A percentile compares a stretch with the other conserved stretches of the same genome.
phyloP scores from a whole-genome alignment of 2,113 vertebrate genomes.

The Pseudorhombus dupliciocellatus region DNA sequence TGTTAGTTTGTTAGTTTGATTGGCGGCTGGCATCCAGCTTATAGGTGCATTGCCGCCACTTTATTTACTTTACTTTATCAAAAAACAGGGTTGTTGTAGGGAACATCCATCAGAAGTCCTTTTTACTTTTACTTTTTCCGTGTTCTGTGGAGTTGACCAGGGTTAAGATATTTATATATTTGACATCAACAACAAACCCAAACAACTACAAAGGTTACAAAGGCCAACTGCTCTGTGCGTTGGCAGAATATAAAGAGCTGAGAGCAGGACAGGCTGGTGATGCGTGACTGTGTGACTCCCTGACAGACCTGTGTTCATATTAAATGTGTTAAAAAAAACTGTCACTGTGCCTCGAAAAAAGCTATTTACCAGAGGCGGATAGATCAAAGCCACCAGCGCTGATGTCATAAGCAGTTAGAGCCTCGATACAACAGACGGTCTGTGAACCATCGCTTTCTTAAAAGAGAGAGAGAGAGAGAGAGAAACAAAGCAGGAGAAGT shows the following conservation, averaged over 20 bases:
- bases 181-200: conserved; percentile 28
- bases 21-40: no score
- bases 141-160: neutral
- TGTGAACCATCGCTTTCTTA: conserved; percentile 37
- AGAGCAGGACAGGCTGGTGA: neutral
- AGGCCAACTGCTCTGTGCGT: conserved; percentile 24
- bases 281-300: conserved; percentile 12
- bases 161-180: conserved; percentile 31
- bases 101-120: no score
- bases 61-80: no score
- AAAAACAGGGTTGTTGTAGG: no score
- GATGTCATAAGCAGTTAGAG: conserved; percentile 58
- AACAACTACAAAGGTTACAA: conserved; percentile 37
- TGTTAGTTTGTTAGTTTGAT: no score
- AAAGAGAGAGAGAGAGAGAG: conserved; percentile 18
- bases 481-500: neutral
- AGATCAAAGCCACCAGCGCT: conserved; percentile 64
- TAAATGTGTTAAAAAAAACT: conserved; percentile 40
- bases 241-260: conserved; percentile 13
- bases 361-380: conserved; percentile 53
- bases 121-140: no score
- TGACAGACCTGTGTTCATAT: conserved; percentile 27
- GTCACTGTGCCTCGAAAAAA: conserved; percentile 35
- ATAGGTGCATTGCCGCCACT: no score
- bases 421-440: conserved; percentile 36